Base-by-base conservation (phyloP, 2,888 invertebrate genomes). In the Lasioglossum leucozonium region DNA sequence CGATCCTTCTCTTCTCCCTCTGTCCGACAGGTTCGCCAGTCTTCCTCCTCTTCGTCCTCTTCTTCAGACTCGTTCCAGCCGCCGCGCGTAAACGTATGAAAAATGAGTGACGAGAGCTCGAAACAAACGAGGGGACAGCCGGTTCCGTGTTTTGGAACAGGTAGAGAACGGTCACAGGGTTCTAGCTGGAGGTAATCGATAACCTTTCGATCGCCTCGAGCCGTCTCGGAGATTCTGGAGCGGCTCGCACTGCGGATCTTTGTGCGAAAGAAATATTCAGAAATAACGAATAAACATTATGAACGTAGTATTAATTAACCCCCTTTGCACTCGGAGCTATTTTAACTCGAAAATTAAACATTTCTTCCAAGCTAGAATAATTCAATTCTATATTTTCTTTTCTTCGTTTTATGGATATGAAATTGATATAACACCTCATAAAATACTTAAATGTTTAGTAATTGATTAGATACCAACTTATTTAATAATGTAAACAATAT, bases 31-130 rank as follows among this genome's bases (percentile, higher is more conserved):
- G 51, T 51, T 51, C 51, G 10, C 51, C 51, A n/a, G 22, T 10
- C n/a, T 10, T 51, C 51, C 10, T 51, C n/a, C n/a, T 51, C 51
- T n/a, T 51, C 51, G 16, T 58, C 40, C n/a, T 72, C 44, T 34
- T 37, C n/a, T 18, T 40, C 82, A 73, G 88, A 73, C 73, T 71
- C 82, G 78, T 26, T 76, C 47, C 67, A 44, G 44, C 44, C 44
- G 44, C 44, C 44, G 44, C 73, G 34, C 34, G 88, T 89, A 88
- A 92, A 91, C 89, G 91, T 90, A 92, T 92, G 94, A 93, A 93
- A 93, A 94, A 94, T 94, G 93, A 94, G 91, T 92, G 93, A 93
- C 93, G 91, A 93, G 91, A 92, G 88, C 91, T 91, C 81, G 91
- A 91, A 92, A 92, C 89, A 92, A 93, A 92, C 91, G 92, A 91